These are phyloP conservation scores for Sesia bembeciformis DNA, from an alignment of 2,888 invertebrate genomes.

Conservation along the genomic window DNA sequence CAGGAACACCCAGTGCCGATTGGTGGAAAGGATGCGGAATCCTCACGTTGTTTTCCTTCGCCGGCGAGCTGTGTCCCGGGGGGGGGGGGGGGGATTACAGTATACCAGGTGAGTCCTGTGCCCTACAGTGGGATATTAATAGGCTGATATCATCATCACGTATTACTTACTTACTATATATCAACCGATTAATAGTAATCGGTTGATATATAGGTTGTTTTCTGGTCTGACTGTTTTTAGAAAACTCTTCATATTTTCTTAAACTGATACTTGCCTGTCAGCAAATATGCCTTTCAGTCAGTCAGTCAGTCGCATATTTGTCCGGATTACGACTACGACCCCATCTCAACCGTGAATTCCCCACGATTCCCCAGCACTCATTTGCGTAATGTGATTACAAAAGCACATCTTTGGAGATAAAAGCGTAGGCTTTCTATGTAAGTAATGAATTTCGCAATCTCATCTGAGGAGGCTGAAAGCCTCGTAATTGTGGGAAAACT, in stretches of 20 bases:
- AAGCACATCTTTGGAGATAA: constrained; percentile 70
- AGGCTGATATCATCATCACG: no score
- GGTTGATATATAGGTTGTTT: no score
- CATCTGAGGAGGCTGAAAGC: constrained; percentile 40
- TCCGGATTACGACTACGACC: constrained; percentile 63
- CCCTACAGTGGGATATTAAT: no score
- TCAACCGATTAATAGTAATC: no score
- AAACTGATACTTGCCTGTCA: constrained; percentile 40
- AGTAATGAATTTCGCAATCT: constrained; percentile 65
- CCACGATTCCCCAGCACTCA: constrained; percentile 62
- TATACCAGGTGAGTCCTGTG: no score
- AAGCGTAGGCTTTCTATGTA: constrained; percentile 61
- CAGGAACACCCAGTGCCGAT: no score
- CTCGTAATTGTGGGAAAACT: constrained; percentile 39
- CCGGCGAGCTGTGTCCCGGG: no score
- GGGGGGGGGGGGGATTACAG: no score
- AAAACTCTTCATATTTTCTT: not conserved
- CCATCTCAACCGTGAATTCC: constrained; percentile 62
- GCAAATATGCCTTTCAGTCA: constrained; percentile 26
- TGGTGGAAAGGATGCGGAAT: no score
- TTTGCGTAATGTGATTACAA: constrained; percentile 73
- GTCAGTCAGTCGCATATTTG: constrained; percentile 39
- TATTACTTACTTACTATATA: no score
- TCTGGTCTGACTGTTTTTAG: no score
- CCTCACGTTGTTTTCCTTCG: no score